Conservation (phyloP, 2,113 vertebrate species). For the Odontophorus gujanensis region DNA sequence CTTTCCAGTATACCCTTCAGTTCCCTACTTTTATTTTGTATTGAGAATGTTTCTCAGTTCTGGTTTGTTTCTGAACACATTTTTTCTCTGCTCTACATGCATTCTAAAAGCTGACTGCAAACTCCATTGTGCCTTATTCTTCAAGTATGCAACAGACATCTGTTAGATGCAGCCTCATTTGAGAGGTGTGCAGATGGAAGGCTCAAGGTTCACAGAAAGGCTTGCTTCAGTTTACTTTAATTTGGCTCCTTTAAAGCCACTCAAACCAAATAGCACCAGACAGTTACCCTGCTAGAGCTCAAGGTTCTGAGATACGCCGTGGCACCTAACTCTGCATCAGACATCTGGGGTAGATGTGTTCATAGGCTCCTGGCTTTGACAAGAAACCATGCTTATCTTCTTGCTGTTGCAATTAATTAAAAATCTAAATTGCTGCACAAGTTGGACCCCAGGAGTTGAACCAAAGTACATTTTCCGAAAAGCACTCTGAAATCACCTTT, state of each 20-base stretch:
- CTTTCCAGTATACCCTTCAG: not conserved
- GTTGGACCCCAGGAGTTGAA: conserved; percentile 4
- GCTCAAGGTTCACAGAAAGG: not conserved
- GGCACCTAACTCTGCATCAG: not conserved
- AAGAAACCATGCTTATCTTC: not conserved
- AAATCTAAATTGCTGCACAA: not conserved
- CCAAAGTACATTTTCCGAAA: not conserved
- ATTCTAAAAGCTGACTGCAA: not conserved
- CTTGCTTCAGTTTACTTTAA: not conserved
- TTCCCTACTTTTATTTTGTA: not conserved
- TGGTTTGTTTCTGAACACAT: not conserved
- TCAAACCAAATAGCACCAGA: not conserved
- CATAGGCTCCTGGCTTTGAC: not conserved
- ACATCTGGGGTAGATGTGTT: not conserved
- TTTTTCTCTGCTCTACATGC: not conserved
- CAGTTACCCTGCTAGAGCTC: not conserved
- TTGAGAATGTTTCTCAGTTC: not conserved
- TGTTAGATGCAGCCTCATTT: not conserved
- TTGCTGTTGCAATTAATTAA: conserved; percentile 22
- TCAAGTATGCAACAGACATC: not conserved
- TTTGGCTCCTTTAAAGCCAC: not conserved
- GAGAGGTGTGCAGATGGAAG: accelerated
- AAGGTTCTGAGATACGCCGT: not conserved
- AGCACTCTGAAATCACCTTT: not conserved
- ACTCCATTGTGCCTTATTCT: not conserved